Base-by-base conservation (phyloP, 1,140 invertebrate genomes). In the Drosophila malerkotliana region DNA sequence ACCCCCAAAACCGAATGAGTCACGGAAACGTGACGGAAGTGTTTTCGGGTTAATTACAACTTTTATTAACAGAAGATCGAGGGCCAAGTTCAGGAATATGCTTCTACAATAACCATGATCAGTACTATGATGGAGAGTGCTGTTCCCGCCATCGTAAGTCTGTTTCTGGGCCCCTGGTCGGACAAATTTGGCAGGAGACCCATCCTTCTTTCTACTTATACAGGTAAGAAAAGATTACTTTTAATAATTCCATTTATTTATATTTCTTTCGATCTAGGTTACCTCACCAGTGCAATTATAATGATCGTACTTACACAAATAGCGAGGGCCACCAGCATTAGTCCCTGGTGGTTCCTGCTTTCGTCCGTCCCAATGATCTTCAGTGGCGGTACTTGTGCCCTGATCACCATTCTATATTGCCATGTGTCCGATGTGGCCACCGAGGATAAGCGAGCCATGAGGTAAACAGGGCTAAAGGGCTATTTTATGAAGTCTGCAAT, bases 91-190 rank as follows among this genome's bases (percentile, higher is more conserved):
- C 95, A 96, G 88, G 93, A 93, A 3, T 93, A 94, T 74, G 93
- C 93, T 5, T 92, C 93, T 4, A 91, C 93, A 68, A 93, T 96
- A 34, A 83, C 93, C 1, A 94, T 94, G 91, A 90, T 92, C 0
- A 93, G 93, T 72, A 93, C 93, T 7, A 89, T 95, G 0, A 77
- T 96, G 30, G 94, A 95, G 76, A 94, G 93, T 37, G 90, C 95
- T 37, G 91, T 94, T 44, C 94, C 95, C 6, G 93, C 95, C 0
- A 66, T 95, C 30, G 79, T 95, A 0, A 94, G 94, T 55, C 91
- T 96, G 3, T 95, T 95, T 79, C 75, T 96, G 24, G 95, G 95
- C 39, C 94, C 95, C 3, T 96, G 95, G 95, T 96, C 95, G 58
- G 95, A 96, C 78, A 93, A 92, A 47, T 93, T 95, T 91, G 95